Evolutionary conservation across 2,113 vertebrate genomes (phyloP).

Genomic region (Falcunculus frontatus): DNA sequence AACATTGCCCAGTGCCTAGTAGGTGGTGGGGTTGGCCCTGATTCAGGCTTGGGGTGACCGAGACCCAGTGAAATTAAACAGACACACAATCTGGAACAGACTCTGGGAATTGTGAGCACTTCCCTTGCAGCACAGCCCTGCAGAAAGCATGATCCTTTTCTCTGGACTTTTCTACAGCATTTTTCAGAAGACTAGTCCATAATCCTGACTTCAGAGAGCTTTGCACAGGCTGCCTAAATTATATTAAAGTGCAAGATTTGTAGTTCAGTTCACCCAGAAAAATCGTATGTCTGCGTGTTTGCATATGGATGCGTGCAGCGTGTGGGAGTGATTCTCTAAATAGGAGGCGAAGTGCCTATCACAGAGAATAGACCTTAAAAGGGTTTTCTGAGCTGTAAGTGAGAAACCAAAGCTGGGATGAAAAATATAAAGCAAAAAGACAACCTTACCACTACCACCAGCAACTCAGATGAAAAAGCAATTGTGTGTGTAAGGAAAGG

Average conservation of each 20-base stretch:
- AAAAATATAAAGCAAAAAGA: not conserved
- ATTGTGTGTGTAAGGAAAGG: not conserved
- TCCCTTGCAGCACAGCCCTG: not conserved
- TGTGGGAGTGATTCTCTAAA: slow-evolving; percentile 53
- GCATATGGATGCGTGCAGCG: not conserved
- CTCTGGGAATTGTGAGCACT: not conserved
- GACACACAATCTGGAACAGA: not conserved
- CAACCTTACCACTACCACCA: not conserved
- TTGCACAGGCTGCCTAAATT: not conserved
- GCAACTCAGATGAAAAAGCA: slow-evolving; percentile 21
- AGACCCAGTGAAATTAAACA: not conserved
- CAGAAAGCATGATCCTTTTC: not conserved
- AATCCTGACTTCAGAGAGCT: not conserved
- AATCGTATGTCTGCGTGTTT: not conserved
- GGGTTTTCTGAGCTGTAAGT: slow-evolving; percentile 45
- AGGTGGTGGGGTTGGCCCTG: not conserved
- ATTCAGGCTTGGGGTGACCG: not conserved
- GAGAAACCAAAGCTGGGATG: slow-evolving; percentile 31
- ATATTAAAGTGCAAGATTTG: not conserved
- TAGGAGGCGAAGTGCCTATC: slow-evolving; percentile 10
- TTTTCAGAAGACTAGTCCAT: not conserved
- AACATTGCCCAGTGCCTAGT: not conserved
- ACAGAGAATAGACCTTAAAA: slow-evolving; percentile 48
- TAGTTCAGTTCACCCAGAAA: not conserved
- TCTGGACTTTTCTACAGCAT: not conserved